Evolutionary conservation across 2,797 vertebrate species (phyloP).

Genomic region (Xiphophorus birchmanni): DNA sequence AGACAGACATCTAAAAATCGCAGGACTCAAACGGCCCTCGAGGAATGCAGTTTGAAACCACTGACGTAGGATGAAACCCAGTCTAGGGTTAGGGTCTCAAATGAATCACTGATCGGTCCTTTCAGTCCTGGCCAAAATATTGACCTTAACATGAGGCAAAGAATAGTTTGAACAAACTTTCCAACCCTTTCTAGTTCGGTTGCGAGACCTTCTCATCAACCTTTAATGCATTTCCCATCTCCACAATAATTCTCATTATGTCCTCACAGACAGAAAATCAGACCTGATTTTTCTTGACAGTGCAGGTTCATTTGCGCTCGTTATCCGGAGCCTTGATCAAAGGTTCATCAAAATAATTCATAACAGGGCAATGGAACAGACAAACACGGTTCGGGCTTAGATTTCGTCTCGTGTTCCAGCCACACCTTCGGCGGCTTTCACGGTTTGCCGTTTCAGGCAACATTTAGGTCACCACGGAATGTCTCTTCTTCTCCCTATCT

Average conservation of each 20-base stretch:
- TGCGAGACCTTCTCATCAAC: not conserved
- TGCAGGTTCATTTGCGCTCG: constrained; percentile 21
- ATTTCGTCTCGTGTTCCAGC: not conserved
- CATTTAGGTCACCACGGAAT: not conserved
- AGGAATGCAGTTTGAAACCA: too few species aligned
- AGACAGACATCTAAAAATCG: too few species aligned
- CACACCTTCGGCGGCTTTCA: not conserved
- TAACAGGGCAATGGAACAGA: constrained; percentile 8
- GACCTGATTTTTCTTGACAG: constrained; percentile 3
- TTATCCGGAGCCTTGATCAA: constrained; percentile 43
- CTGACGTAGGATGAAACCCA: too few species aligned
- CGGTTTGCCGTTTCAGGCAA: not conserved
- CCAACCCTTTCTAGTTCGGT: not conserved
- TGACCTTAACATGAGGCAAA: not conserved
- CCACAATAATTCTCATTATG: not conserved
- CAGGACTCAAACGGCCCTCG: too few species aligned
- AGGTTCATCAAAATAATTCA: constrained; percentile 45
- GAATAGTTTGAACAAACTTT: not conserved
- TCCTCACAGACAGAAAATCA: not conserved
- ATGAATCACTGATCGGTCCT: not conserved
- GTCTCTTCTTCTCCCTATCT: not conserved
- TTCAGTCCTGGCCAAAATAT: not conserved
- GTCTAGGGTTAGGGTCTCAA: not conserved
- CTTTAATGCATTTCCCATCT: not conserved
- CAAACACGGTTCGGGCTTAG: not conserved